phyloP scores from a whole-genome alignment of 2,113 vertebrate species.

The Nibea coibor region DNA sequence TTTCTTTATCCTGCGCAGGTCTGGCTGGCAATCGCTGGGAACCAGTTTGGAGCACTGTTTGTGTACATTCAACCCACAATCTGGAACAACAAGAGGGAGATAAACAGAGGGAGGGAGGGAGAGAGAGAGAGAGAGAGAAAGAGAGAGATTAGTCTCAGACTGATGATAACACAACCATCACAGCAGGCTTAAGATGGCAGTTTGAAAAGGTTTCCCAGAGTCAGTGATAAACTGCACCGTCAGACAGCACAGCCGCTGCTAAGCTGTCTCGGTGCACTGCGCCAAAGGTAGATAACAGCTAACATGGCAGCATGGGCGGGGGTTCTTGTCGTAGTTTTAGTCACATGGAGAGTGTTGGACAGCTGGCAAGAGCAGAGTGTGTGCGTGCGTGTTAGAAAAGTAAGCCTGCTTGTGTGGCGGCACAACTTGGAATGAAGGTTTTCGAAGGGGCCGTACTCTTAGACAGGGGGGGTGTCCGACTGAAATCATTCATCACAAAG shows the following conservation, averaged over 20 bases:
- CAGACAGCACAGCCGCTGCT: slow-evolving; percentile 52
- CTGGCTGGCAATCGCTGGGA: slow-evolving; percentile 97
- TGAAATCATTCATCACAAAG: slow-evolving; percentile 35
- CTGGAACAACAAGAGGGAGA: slow-evolving; percentile 74
- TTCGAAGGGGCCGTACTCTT: neutral
- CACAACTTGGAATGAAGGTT: slow-evolving; percentile 36
- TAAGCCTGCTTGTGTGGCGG: slow-evolving; percentile 12
- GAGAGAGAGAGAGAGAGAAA: neutral
- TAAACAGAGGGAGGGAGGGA: slow-evolving; percentile 2
- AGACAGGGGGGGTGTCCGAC: neutral
- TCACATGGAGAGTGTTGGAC: slow-evolving; percentile 38
- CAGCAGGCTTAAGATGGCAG: slow-evolving; percentile 45
- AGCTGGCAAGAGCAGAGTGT: slow-evolving; percentile 33
- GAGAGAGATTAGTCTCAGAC: slow-evolving; percentile 33
- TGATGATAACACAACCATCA: slow-evolving; percentile 59
- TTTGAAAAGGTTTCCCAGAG: slow-evolving; percentile 55
- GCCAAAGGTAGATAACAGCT: slow-evolving; percentile 56
- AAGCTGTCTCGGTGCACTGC: slow-evolving; percentile 37
- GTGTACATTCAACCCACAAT: slow-evolving; percentile 97
- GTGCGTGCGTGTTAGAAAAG: neutral
- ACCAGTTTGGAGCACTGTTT: slow-evolving; percentile 98
- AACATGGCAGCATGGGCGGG: slow-evolving; percentile 26
- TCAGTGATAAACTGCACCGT: slow-evolving; percentile 61
- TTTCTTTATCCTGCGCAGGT: slow-evolving; percentile 96
- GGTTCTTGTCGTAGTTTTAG: slow-evolving; percentile 43